Conservation (phyloP, 2,888 invertebrate genomes). For the Ypsolopha scabrella region DNA sequence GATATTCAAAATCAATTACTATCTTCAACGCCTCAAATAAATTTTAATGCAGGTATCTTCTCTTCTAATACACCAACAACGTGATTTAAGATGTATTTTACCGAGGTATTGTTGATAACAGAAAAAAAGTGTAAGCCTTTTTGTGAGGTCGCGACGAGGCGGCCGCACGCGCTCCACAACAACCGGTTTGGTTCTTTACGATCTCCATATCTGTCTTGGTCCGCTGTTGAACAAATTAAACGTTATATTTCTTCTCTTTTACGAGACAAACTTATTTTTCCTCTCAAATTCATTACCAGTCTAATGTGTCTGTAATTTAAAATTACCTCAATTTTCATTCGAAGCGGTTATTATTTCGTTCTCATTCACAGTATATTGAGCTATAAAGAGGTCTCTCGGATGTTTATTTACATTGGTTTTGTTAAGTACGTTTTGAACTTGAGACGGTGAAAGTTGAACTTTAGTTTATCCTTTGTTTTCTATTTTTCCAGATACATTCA, state of each 20-base stretch:
- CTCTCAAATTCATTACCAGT: slow-evolving; percentile 46
- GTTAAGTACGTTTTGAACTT: slow-evolving; percentile 13
- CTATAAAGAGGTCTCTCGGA: slow-evolving; percentile 26
- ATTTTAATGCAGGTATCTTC: slow-evolving; percentile 39
- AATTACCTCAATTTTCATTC: slow-evolving; percentile 40
- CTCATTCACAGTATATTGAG: slow-evolving; percentile 22
- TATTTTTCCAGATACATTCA: slow-evolving; percentile 89
- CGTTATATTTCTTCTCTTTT: slow-evolving; percentile 67
- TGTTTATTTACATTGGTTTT: slow-evolving; percentile 30
- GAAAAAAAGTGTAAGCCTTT: slow-evolving; percentile 62
- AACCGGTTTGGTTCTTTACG: slow-evolving; percentile 67
- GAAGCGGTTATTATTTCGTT: slow-evolving; percentile 31
- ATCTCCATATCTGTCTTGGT: slow-evolving; percentile 66
- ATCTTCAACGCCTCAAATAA: slow-evolving; percentile 28
- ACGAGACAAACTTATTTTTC: slow-evolving; percentile 52
- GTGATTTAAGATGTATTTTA: slow-evolving; percentile 55
- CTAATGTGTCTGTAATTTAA: slow-evolving; percentile 34
- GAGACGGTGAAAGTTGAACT: slow-evolving; percentile 25
- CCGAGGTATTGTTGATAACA: slow-evolving; percentile 55
- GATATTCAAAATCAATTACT: slow-evolving; percentile 14
- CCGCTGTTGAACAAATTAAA: slow-evolving; percentile 65
- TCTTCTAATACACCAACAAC: slow-evolving; percentile 43
- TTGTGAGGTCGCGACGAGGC: slow-evolving; percentile 63
- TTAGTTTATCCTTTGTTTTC: slow-evolving; percentile 13
- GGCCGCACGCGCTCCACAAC: slow-evolving; percentile 58